Evolutionary conservation across 2,113 vertebrate genomes (phyloP), one percentile per base, ranked within the genome.

Genomic region (Geococcyx californianus): DNA sequence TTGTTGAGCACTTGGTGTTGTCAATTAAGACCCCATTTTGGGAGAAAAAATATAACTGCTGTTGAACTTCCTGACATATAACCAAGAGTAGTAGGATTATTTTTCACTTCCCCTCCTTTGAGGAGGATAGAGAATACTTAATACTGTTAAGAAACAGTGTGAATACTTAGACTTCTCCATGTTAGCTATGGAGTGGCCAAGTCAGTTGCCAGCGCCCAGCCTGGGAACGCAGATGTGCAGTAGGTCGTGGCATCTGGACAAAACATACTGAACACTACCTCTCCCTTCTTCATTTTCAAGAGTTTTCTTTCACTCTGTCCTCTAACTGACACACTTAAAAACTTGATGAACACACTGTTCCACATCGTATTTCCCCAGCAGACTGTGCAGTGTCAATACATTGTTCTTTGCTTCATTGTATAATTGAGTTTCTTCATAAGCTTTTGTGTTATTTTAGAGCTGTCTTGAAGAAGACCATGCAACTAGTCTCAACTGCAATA

Each of bases 381-480:
- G 63, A 69, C 85, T 7, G 4, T 59, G 38, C 63, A 31, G 23
- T 7, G 16, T 63, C 51, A 51, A 74, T 72, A 59, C 33, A 21
- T 70, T 44, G 68, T 63, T 82, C 79, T 88, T 85, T 56, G 24
- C 85, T 78, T 52, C 73, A 28, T 19, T 70, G 51, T 77, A 10
- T 42, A 66, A 84, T 20, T 23, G 34, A 87, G 75, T 91, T 85
- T 55, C 45, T 77, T 80, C 59, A 12, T 47, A 83, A 81, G 76
- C 52, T 86, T 90, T 90, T 92, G 68, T 78, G 72, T 60, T 72
- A 36, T 93, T 93, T 96, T 52, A 86, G 79, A 78, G 68, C 76
- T 64, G 59, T 77, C 90, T 93, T 72, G 68, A 94, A 81, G 93
- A 93, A 16, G 4, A 77, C 85, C 60, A 23, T 73, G 70, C 82